These are phyloP conservation scores for Montipora capitata DNA, from an alignment of 92 coral and sea anemone species.

Conservation along the genomic window DNA sequence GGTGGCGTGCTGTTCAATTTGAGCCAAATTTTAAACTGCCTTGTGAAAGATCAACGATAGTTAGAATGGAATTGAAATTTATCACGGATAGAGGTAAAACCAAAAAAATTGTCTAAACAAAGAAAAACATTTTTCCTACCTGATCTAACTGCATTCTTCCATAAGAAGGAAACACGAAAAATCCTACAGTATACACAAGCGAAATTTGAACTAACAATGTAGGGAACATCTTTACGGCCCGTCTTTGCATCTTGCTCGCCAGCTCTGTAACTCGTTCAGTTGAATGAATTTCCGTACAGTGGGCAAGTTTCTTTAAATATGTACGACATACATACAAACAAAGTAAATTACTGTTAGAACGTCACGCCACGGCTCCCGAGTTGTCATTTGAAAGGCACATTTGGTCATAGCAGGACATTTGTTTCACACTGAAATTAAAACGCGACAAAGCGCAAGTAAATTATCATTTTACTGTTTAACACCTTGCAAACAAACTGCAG, in stretches of 20 bases:
- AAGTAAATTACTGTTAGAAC: not conserved
- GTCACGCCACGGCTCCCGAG: not conserved
- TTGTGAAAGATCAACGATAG: too few species aligned
- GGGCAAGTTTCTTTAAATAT: not conserved
- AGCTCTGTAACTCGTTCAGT: not conserved
- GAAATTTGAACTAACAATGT: not conserved
- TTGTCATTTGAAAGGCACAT: not conserved
- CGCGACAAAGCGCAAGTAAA: not conserved
- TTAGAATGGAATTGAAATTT: too few species aligned
- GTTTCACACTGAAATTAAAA: slow-evolving; percentile 15
- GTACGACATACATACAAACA: not conserved
- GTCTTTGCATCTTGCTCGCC: not conserved
- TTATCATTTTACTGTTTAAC: slow-evolving; percentile 19
- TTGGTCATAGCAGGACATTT: not conserved
- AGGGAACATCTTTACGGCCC: not conserved
- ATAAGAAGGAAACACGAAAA: not conserved
- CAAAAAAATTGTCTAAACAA: not conserved
- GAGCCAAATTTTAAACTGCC: too few species aligned
- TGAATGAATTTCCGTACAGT: not conserved
- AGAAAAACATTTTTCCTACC: slow-evolving; percentile 10
- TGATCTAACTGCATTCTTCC: not conserved
- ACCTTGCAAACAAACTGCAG: not conserved
- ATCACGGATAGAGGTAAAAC: too few species aligned
- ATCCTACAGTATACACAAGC: not conserved
- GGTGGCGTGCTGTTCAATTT: too few species aligned